Base-by-base conservation (phyloP, 2,113 vertebrate species). In the Cololabis saira region DNA sequence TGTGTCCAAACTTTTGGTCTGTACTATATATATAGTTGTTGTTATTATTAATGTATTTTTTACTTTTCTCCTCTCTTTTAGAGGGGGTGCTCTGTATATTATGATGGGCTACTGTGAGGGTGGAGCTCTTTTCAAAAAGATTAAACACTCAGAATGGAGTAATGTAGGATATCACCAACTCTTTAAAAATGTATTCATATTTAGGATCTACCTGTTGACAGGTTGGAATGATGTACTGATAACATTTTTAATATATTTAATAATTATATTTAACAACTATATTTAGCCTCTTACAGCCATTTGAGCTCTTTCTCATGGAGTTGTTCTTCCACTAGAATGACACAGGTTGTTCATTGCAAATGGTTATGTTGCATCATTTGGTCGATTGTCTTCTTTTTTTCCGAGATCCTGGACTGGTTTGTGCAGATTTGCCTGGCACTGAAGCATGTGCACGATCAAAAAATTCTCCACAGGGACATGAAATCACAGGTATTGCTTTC, bases 21-120 rank as follows among this genome's bases (percentile, higher is more conserved):
- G n/a, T n/a, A n/a, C n/a, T n/a, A n/a, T n/a, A n/a, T n/a, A n/a
- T n/a, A n/a, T n/a, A n/a, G n/a, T n/a, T n/a, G n/a, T n/a, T n/a
- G n/a, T n/a, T n/a, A n/a, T n/a, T n/a, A n/a, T n/a, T n/a, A n/a
- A n/a, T n/a, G 2, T 27, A 27, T 27, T 27, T 27, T 27, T 27
- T 55, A 0, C 37, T n/a, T 17, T n/a, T 22, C 11, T 17, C 27
- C 4, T 18, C 12, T 1, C 19, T 48, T 43, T 19, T 82, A 99
- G 98, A 99, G 93, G 93, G 41, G 98, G 98, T 1, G 96, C 95
- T 85, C 93, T 99, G 22, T 98, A 96, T 76, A 99, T 99, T 80
- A 96, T 98, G 59, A 99, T 99, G 98, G 97, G 98, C 91, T 99
- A 98, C 78, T 99, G 98, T 88, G 98, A 98, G 90, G 98, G 98